Percentiles rank a stretch among this genome's conserved stretches.
These are phyloP conservation scores for Neoniphon sammara DNA, from an alignment of 2,797 vertebrate species.

Conservation along the genomic window DNA sequence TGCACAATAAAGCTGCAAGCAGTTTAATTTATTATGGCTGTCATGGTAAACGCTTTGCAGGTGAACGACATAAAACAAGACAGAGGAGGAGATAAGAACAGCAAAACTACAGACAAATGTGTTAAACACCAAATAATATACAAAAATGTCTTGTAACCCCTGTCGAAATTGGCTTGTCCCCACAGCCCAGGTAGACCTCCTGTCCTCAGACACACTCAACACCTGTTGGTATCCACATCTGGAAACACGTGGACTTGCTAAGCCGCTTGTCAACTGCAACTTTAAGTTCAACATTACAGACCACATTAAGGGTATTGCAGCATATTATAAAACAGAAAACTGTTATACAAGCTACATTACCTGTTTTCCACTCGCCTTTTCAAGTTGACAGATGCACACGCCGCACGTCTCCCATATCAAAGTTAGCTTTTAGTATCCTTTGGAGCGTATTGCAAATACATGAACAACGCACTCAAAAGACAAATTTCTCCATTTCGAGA, in stretches of 20 bases:
- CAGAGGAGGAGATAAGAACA: not conserved
- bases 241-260: conserved; percentile 46
- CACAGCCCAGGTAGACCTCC: not conserved
- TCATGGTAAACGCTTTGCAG: not conserved
- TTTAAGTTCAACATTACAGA: not conserved
- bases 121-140: no score
- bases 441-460: not conserved
- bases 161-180: not conserved
- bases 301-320: no score
- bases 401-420: conserved; percentile 66
- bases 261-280: conserved; percentile 1
- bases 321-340: not conserved
- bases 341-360: conserved; percentile 33
- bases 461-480: not conserved
- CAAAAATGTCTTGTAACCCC: not conserved
- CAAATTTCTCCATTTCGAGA: conserved; percentile 8
- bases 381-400: conserved; percentile 46
- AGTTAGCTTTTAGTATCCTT: conserved; percentile 1
- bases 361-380: conserved; percentile 55
- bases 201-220: conserved; percentile 4
- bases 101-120: not conserved
- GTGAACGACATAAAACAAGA: not conserved
- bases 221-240: conserved; percentile 64
- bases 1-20: not conserved
- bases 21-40: not conserved